phyloP scores from a whole-genome alignment of 1,140 invertebrate genomes.

The Drosophila serrata region DNA sequence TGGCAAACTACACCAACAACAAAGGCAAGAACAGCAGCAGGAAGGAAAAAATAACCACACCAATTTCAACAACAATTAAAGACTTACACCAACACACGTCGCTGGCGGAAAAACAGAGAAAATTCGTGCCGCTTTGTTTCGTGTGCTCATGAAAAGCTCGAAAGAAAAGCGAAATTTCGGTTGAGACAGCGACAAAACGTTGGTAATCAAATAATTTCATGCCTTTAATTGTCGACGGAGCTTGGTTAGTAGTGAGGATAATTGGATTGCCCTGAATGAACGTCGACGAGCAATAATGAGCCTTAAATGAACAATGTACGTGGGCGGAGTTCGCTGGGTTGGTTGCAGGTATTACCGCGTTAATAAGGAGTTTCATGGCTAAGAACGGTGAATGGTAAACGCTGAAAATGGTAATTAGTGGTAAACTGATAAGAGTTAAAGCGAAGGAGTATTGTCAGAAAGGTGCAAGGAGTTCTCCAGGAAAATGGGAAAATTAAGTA shows the following conservation, averaged over 20 bases:
- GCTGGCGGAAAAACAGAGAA: conserved; percentile 23
- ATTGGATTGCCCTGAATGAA: conserved; percentile 58
- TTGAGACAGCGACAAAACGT: conserved; percentile 61
- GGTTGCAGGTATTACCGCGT: conserved; percentile 25
- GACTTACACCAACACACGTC: conserved; percentile 45
- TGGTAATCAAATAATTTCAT: conserved; percentile 82
- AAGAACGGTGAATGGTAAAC: conserved; percentile 13
- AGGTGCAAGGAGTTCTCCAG: background rate
- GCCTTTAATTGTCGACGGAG: conserved; percentile 66
- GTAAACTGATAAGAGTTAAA: conserved; percentile 26
- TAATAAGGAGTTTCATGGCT: conserved; percentile 47
- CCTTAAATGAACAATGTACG: conserved; percentile 55
- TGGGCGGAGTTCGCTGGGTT: background rate
- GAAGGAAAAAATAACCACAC: background rate
- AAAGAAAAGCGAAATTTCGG: conserved; percentile 77
- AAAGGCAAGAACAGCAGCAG: background rate
- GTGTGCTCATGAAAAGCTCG: conserved; percentile 16
- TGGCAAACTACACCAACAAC: conserved; percentile 4
- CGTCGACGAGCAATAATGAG: conserved; percentile 53
- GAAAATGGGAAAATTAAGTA: background rate
- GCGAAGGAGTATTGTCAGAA: background rate
- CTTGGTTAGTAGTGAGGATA: conserved; percentile 44
- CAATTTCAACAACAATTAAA: conserved; percentile 22
- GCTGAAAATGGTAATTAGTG: conserved; percentile 31
- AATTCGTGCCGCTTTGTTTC: conserved; percentile 46